phyloP scores from a whole-genome alignment of 2,797 vertebrate species.

The Lycodopsis pacificus region DNA sequence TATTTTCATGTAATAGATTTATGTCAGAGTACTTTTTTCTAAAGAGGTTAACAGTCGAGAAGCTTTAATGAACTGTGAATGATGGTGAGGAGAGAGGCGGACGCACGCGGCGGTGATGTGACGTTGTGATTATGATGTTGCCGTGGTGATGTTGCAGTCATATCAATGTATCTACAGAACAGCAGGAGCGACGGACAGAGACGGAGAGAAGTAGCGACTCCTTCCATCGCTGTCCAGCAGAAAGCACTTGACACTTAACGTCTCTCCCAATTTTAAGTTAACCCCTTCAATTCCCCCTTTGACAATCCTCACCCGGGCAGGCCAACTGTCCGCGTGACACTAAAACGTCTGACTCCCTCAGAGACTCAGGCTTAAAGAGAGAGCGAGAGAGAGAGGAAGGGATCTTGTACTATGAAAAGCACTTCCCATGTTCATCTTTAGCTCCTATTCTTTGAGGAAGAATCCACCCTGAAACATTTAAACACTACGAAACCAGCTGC shows the following conservation, averaged over 20 bases:
- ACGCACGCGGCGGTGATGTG: slow-evolving; percentile 55
- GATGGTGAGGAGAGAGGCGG: slow-evolving; percentile 59
- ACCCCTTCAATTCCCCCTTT: slow-evolving; percentile 76
- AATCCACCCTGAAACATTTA: slow-evolving; percentile 57
- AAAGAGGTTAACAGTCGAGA: slow-evolving; percentile 77
- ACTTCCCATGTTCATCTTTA: slow-evolving; percentile 61
- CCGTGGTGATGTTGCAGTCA: slow-evolving; percentile 80
- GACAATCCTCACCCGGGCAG: slow-evolving; percentile 93
- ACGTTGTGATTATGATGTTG: slow-evolving; percentile 79
- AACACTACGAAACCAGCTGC: slow-evolving; percentile 58
- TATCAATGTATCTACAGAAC: slow-evolving; percentile 78
- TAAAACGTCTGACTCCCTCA: slow-evolving; percentile 63
- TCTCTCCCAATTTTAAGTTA: slow-evolving; percentile 63
- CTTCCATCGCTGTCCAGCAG: slow-evolving; percentile 79
- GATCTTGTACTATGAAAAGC: slow-evolving; percentile 51
- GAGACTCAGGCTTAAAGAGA: slow-evolving; percentile 69
- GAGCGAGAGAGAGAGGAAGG: slow-evolving; percentile 68
- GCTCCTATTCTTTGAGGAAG: slow-evolving; percentile 45
- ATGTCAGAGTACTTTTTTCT: slow-evolving; percentile 84
- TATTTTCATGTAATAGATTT: slow-evolving; percentile 87
- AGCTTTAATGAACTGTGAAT: slow-evolving; percentile 90
- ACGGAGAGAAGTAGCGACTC: slow-evolving; percentile 57
- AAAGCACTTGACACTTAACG: slow-evolving; percentile 86
- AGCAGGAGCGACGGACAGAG: slow-evolving; percentile 72
- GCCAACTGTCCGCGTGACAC: slow-evolving; percentile 40